Base-by-base conservation (phyloP, 2,888 invertebrate species). In the Tryphoninae sp. region DNA sequence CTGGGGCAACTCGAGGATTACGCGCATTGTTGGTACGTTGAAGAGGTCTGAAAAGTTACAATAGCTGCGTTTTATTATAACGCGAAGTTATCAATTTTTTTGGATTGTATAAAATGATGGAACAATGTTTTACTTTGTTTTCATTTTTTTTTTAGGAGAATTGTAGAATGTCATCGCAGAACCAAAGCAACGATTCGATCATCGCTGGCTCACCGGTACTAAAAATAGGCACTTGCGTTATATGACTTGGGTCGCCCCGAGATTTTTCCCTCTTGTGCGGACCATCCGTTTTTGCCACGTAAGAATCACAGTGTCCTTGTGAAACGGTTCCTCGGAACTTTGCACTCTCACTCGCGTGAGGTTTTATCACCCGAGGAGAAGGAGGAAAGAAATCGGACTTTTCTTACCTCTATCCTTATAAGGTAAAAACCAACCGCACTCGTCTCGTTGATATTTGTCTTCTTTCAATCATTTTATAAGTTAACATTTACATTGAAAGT, bases 171-270 rank as follows among this genome's bases (percentile, higher is more conserved):
- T 71, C 26, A 40, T 51, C n/a, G 49, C 45, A 65, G 49, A 23
- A n/a, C 51, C 42, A 16, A 72, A 40, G 33, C 4, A 53, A 55
- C 33, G 75, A 80, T 80, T 75, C 26, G 68, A 51, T 74, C 79
- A 75, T 80, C 71, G 79, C 16, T 67, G 72, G n/a, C 40, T 72
- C 71, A 82, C 77, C 79, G 75, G 51, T 65, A 59, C 82, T 83
- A 81, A 86, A 87, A 87, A 86, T 86, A 86, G 81, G 74, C 78
- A 81, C 84, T 86, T 85, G 86, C 85, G 87, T 89, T 55, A 55
- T 8, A 19, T 1, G 8, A 1, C 87, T 85, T 86, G 88, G 86
- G 74, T 77, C 81, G 53, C 77, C 79, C 77, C 79, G 68, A 51
- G 80, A 69, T 82, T 80, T 67, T 72, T 74, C 75, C 67, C 80